A percentile compares a stretch with the other conserved stretches of the same genome.
phyloP scores from a whole-genome alignment of 1,140 invertebrate species.

The Paralvinella palmiformis region DNA sequence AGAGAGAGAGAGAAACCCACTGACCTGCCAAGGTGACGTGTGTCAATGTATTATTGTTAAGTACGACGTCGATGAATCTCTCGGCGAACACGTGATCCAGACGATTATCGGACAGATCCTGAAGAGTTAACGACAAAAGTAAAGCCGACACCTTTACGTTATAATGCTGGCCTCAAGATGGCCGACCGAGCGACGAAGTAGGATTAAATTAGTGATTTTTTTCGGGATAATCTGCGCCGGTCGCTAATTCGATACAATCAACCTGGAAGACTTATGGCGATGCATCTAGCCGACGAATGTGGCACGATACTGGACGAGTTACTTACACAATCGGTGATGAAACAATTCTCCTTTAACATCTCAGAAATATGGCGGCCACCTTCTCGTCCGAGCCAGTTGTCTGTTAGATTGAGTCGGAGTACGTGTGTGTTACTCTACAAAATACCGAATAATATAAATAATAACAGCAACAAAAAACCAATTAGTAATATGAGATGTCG shows the following conservation, averaged over 20 bases:
- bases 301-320: too few species aligned
- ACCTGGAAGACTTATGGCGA: too few species aligned
- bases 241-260: too few species aligned
- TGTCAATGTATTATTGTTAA: constrained; percentile 32
- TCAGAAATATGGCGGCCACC: constrained; percentile 42
- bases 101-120: constrained; percentile 42
- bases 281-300: too few species aligned
- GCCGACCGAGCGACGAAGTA: too few species aligned
- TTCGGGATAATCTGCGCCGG: too few species aligned
- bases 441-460: too few species aligned
- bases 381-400: constrained; percentile 43
- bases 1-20: too few species aligned
- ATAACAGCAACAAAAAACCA: too few species aligned
- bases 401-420: constrained; percentile 38
- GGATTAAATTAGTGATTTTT: too few species aligned
- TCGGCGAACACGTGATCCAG: constrained; percentile 31
- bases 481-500: too few species aligned
- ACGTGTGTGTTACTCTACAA: constrained; percentile 44
- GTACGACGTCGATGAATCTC: constrained; percentile 29
- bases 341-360: constrained; percentile 49
- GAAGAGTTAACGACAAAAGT: too few species aligned
- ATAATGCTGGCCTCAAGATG: background rate
- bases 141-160: background rate
- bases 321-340: constrained; percentile 43
- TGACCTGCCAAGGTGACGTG: constrained; percentile 37